Evolutionary conservation across 2,113 vertebrate genomes (phyloP).

Genomic region (Bubo blakistoni): DNA sequence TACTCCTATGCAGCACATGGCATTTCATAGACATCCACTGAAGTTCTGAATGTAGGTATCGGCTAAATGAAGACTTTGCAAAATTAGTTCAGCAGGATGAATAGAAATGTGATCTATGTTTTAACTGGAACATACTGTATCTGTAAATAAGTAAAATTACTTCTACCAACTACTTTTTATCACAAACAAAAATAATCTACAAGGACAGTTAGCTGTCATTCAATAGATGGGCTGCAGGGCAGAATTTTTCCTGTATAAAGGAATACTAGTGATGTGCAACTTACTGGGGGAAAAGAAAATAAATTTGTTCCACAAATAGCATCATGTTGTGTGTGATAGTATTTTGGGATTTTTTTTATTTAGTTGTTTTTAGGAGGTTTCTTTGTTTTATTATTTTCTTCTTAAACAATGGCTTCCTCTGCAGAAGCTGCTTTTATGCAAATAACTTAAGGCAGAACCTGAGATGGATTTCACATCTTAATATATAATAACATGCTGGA

Average conservation of each 20-base stretch:
- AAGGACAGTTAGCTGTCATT: neutral
- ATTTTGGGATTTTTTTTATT: neutral
- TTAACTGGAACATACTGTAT: neutral
- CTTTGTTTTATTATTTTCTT: neutral
- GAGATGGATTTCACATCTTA: conserved; percentile 9
- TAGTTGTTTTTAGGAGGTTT: neutral
- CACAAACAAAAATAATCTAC: neutral
- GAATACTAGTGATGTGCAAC: neutral
- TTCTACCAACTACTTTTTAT: neutral
- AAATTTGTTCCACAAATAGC: neutral
- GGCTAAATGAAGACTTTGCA: neutral
- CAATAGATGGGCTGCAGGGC: neutral
- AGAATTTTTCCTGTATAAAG: neutral
- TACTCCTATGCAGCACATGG: neutral
- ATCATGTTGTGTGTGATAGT: neutral
- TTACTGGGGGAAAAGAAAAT: neutral
- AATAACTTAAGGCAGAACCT: neutral
- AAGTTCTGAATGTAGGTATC: neutral
- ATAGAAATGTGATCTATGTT: neutral
- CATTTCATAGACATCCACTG: neutral
- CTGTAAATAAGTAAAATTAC: neutral
- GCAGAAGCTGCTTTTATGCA: neutral
- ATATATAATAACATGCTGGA: conserved; percentile 9
- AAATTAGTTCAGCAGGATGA: neutral
- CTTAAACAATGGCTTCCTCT: neutral